These are phyloP conservation scores for Drosophila falleni DNA, from an alignment of 2,888 invertebrate genomes.

Conservation along the genomic window DNA sequence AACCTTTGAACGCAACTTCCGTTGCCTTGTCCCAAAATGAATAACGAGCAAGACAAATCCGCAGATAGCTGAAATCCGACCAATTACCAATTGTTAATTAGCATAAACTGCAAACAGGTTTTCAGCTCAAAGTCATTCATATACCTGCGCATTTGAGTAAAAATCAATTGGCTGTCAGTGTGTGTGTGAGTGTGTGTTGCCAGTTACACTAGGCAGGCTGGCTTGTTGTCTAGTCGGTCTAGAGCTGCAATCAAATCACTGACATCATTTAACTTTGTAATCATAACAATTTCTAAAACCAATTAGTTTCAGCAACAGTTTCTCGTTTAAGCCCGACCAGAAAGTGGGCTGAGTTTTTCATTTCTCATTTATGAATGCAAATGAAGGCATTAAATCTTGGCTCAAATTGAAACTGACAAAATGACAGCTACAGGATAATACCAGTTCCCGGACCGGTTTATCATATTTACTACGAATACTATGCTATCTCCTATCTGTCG, in stretches of 20 bases:
- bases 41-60: slow-evolving; percentile 11
- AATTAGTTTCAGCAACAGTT: slow-evolving; percentile 62
- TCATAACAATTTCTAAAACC: slow-evolving; percentile 80
- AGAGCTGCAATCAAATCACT: slow-evolving; percentile 68
- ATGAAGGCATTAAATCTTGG: slow-evolving; percentile 78
- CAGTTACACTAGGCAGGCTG: slow-evolving; percentile 7
- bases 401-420: slow-evolving; percentile 77
- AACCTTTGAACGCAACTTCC: slow-evolving; percentile 59
- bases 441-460: slow-evolving; percentile 54
- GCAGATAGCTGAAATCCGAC: slow-evolving; percentile 26
- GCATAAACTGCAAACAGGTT: slow-evolving; percentile 66
- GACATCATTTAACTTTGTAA: slow-evolving; percentile 79
- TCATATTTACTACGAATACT: background rate
- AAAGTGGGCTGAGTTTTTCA: slow-evolving; percentile 74
- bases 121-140: slow-evolving; percentile 68
- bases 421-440: slow-evolving; percentile 72
- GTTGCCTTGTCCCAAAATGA: slow-evolving; percentile 60
- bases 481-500: background rate
- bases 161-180: slow-evolving; percentile 38
- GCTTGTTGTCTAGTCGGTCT: slow-evolving; percentile 51
- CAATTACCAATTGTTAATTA: slow-evolving; percentile 71
- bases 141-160: slow-evolving; percentile 53
- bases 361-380: slow-evolving; percentile 78
- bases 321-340: slow-evolving; percentile 36
- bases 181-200: slow-evolving; percentile 5